Evolutionary conservation across 2,888 invertebrate genomes (phyloP), one percentile per base, ranked within the genome.

Genomic region (Agriotes lineatus): DNA sequence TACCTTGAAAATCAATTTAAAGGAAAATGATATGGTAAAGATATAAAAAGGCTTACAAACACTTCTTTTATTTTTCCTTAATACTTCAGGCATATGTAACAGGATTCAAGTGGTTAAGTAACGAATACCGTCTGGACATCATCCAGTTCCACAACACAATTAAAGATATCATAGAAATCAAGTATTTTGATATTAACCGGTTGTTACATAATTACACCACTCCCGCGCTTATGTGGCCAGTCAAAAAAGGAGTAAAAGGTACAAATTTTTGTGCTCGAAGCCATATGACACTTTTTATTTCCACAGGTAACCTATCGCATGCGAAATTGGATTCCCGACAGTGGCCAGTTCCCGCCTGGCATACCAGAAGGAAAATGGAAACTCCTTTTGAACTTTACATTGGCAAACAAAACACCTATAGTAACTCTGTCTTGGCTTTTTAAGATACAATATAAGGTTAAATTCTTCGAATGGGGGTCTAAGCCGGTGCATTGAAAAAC

Each of bases 61-160:
- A n/a, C n/a, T n/a, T n/a, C n/a, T n/a, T n/a, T n/a, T n/a, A n/a
- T n/a, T n/a, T n/a, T n/a, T n/a, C n/a, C n/a, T n/a, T n/a, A n/a
- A n/a, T n/a, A n/a, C n/a, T n/a, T n/a, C n/a, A n/a, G n/a, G n/a
- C n/a, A n/a, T n/a, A n/a, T 2, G 48, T 60, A 30, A 48, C 19
- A 18, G 60, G 60, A 9, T 48, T 30, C 19, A 60, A 60, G 19
- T 60, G 60, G 60, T 16, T 60, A 45, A 60, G 60, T 19, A 60
- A 60, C 16, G 45, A 60, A n/a, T 60, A 60, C 18, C 60, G 60
- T n/a, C 33, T 60, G 35, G 60, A 60, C n/a, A 60, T 60, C 6
- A 30, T 60, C 1, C 60, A 60, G n/a, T 60, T 60, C 19, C 33
- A 60, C 10, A 12, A 48, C n/a, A 48, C 60, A 7, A 37, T 60